Conservation (phyloP, 2,888 invertebrate genomes). For the Pollenia angustigena region DNA sequence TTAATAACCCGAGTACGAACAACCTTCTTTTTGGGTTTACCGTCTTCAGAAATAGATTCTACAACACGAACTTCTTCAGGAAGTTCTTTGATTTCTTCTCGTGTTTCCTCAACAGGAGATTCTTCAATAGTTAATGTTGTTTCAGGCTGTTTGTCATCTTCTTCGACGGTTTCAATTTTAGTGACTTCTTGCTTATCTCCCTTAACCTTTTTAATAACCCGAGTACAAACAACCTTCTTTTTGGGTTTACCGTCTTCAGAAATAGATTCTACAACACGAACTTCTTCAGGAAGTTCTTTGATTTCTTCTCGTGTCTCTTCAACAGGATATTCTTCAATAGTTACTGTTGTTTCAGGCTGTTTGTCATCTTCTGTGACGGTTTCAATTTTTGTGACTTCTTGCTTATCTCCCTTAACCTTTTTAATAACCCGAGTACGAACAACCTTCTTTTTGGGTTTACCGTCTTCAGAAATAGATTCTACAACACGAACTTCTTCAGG, state of each 20-base stretch:
- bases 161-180: constrained; percentile 82
- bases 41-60: constrained; percentile 77
- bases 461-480: constrained; percentile 80
- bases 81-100: constrained; percentile 60
- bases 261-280: constrained; percentile 74
- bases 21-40: constrained; percentile 76
- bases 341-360: constrained; percentile 78
- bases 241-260: constrained; percentile 76
- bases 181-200: constrained; percentile 83
- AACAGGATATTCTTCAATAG: constrained; percentile 73
- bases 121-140: constrained; percentile 77
- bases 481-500: constrained; percentile 80
- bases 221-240: constrained; percentile 80
- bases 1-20: constrained; percentile 70
- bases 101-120: constrained; percentile 68
- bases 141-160: constrained; percentile 83
- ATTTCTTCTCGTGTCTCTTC: constrained; percentile 73
- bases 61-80: constrained; percentile 74
- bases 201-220: constrained; percentile 81
- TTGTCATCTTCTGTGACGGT: constrained; percentile 76
- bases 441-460: constrained; percentile 75
- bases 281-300: constrained; percentile 73
- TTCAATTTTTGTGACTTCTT: constrained; percentile 81
- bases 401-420: constrained; percentile 81
- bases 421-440: constrained; percentile 82